Evolutionary conservation across 2,113 vertebrate genomes (phyloP).

Genomic region (Archilochus colubris): DNA sequence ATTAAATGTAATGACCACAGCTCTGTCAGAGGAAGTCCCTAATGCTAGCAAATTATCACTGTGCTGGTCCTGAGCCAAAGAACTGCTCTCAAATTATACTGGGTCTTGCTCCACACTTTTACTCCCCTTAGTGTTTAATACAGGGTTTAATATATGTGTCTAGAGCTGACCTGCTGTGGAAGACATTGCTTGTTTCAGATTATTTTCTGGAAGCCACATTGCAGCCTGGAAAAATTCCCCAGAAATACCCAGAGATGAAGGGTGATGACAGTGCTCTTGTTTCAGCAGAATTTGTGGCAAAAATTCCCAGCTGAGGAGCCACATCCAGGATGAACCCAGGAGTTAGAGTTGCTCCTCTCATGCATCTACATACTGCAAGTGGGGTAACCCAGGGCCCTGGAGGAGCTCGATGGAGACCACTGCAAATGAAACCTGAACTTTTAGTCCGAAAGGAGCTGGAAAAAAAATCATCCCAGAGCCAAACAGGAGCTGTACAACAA

Average conservation of each 20-base stretch:
- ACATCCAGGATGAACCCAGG: not conserved
- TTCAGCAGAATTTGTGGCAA: not conserved
- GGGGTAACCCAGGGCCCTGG: not conserved
- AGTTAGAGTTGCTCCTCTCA: not conserved
- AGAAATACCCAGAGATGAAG: not conserved
- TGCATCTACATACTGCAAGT: accelerated
- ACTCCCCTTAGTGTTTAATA: not conserved
- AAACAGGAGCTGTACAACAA: not conserved
- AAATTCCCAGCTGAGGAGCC: not conserved
- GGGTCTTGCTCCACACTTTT: not conserved
- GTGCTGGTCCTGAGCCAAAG: not conserved
- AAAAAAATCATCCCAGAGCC: not conserved
- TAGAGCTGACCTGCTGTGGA: not conserved
- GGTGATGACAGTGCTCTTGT: not conserved
- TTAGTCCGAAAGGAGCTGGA: not conserved
- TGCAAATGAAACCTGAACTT: not conserved
- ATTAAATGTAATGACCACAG: not conserved
- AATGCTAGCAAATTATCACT: not conserved
- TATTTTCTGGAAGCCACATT: not conserved
- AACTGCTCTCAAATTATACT: not conserved
- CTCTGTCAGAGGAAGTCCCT: not conserved
- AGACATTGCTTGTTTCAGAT: not conserved
- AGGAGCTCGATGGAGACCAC: not conserved
- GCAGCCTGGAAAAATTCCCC: not conserved
- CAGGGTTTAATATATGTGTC: not conserved